Percentiles rank a stretch among this genome's conserved stretches.
phyloP scores from a whole-genome alignment of 2,888 invertebrate species.

The Blera fallax region DNA sequence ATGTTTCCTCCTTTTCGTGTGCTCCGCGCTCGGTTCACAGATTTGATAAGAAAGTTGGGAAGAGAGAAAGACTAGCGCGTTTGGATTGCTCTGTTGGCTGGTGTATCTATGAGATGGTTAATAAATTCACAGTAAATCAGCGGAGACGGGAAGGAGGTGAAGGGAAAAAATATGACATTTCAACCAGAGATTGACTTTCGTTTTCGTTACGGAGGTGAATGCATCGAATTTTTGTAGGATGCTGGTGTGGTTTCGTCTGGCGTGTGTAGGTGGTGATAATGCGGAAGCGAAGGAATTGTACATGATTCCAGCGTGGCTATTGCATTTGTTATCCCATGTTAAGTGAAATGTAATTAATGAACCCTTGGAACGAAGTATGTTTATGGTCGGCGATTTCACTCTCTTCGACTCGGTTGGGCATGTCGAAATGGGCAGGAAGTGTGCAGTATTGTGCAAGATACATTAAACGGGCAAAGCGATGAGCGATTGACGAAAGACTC shows the following conservation, averaged over 20 bases:
- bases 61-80: slow-evolving; percentile 12
- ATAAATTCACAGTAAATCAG: slow-evolving; percentile 38
- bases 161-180: slow-evolving; percentile 60
- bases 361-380: slow-evolving; percentile 27
- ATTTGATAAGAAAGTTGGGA: slow-evolving; percentile 60
- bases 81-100: no score
- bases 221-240: slow-evolving; percentile 45
- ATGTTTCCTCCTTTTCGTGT: slow-evolving; percentile 29
- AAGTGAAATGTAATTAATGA: slow-evolving; percentile 53
- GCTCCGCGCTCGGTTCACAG: background rate
- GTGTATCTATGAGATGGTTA: slow-evolving; percentile 50
- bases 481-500: background rate
- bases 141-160: background rate
- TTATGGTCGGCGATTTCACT: slow-evolving; percentile 15
- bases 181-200: slow-evolving; percentile 60
- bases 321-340: slow-evolving; percentile 45
- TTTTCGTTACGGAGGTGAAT: slow-evolving; percentile 66
- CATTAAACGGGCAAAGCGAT: background rate
- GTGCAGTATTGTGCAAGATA: background rate
- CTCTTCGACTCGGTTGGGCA: slow-evolving; percentile 5
- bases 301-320: slow-evolving; percentile 18
- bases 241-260: background rate
- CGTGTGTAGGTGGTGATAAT: slow-evolving; percentile 57
- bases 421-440: background rate
- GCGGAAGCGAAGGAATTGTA: slow-evolving; percentile 53